Evolutionary conservation across 2,888 invertebrate species (phyloP), one percentile per base, ranked within the genome.

Genomic region (Phaonia tiefii): DNA sequence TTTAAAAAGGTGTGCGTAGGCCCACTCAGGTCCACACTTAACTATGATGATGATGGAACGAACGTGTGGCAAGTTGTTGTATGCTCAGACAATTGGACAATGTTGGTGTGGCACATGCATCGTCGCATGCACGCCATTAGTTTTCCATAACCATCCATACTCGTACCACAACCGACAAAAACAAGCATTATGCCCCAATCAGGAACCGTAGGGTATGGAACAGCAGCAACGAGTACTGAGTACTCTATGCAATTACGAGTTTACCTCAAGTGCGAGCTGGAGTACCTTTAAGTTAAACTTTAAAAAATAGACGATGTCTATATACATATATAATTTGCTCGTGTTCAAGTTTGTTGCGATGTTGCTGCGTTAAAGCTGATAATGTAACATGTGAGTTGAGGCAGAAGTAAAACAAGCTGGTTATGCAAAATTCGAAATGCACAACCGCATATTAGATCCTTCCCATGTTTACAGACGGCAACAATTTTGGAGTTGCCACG

Each of bases 1-100:
- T 79, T 75, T 72, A 49, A 72, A 75, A 79, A 75, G 63, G 79
- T 79, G 65, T 81, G 81, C 81, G 81, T 81, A 81, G 81, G 81
- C 75, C 63, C 72, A 56, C 69, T 26, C 56, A 72, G 71, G 13
- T 63, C 42, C 4, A 13, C 63, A 63, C 31, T 31, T 31, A 31
- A 31, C 31, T 8, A 63, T n/a, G 15, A 15, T 37, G 15, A 17
- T 26, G n/a, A 72, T 56, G 70, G 46, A 69, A 69, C 46, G 46
- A 69, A 69, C 54, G 54, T 78, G 74, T 60, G 51, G 69, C 71
- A 70, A 80, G 67, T 75, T 71, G 70, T 22, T 54, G 60, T n/a
- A 71, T 60, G 54, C 75, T 65, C 72, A 81, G 60, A 69, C 46
- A 69, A 74, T 74, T 73, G 65, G 42, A 70, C 77, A 73, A 66